These are phyloP conservation scores for Sorex fumeus DNA, from an alignment of 2,113 vertebrate genomes.

Conservation along the genomic window DNA sequence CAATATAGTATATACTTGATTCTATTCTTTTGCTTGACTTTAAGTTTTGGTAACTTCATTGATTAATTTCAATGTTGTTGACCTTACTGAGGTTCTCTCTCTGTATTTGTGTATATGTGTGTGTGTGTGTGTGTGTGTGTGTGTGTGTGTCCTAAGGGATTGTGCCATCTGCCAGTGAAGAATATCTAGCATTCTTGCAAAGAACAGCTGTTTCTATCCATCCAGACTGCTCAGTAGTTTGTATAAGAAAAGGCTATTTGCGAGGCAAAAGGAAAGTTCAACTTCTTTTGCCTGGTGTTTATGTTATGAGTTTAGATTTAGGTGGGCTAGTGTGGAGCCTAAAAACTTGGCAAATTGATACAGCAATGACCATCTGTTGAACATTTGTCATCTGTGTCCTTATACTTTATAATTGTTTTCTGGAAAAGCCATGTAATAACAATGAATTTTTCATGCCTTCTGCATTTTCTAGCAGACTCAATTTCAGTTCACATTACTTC, in stretches of 20 bases:
- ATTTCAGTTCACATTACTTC: not conserved
- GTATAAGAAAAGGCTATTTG: conserved; percentile 70
- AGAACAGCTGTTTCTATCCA: conserved; percentile 77
- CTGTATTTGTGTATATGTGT: not conserved
- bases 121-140: conserved; percentile 9
- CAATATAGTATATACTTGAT: conserved; percentile 42
- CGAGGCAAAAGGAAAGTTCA: conserved; percentile 63
- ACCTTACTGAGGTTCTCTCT: conserved; percentile 38
- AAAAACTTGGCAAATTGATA: conserved; percentile 59
- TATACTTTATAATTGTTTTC: conserved; percentile 32
- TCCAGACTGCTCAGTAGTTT: conserved; percentile 67
- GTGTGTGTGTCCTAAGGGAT: conserved; percentile 34
- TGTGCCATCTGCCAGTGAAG: conserved; percentile 78
- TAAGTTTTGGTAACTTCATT: conserved; percentile 63
- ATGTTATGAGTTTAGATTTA: conserved; percentile 60
- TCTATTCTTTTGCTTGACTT: conserved; percentile 12
- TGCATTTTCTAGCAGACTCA: not conserved
- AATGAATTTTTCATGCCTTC: not conserved
- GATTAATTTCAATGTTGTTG: conserved; percentile 33
- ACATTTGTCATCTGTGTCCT: conserved; percentile 70
- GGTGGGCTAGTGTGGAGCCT: conserved; percentile 19
- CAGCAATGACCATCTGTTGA: conserved; percentile 68
- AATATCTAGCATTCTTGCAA: conserved; percentile 67
- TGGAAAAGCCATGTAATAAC: conserved; percentile 1
- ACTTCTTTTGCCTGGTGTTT: not conserved